These are phyloP conservation scores for Phalacrocorax brasilianus DNA, from an alignment of 2,113 vertebrate genomes.

Conservation along the genomic window DNA sequence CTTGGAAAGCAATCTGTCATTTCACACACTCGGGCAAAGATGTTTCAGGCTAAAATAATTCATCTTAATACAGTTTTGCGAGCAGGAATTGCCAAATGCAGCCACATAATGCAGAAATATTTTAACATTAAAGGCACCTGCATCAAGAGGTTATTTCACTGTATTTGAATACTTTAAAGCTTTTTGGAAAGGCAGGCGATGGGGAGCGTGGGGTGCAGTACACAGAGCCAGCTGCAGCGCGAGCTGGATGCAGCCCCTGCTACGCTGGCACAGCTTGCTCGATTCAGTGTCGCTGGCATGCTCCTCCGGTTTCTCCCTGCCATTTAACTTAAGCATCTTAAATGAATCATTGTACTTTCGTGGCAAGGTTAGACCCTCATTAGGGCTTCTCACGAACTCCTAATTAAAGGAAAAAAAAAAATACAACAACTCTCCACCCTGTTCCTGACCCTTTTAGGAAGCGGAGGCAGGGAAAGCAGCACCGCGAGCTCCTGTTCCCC, in stretches of 20 bases:
- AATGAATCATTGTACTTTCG: neutral
- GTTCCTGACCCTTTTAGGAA: neutral
- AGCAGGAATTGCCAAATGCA: neutral
- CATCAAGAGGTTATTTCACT: neutral
- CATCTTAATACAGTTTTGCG: neutral
- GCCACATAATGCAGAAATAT: neutral
- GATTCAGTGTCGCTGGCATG: neutral
- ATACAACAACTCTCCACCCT: neutral
- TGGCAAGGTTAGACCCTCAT: neutral
- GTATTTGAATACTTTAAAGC: neutral
- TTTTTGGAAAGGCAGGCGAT: neutral
- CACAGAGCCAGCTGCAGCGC: neutral
- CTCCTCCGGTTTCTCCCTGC: neutral
- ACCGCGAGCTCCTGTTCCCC: neutral
- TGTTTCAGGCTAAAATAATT: constrained; percentile 1
- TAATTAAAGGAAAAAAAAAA: neutral
- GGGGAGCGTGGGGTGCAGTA: neutral
- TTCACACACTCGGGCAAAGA: neutral
- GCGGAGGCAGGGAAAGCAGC: neutral
- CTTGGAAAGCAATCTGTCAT: neutral
- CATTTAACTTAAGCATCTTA: neutral
- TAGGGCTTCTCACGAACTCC: constrained; percentile 15
- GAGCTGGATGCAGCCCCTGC: neutral
- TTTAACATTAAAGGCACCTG: neutral
- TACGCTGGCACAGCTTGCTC: neutral